These are phyloP conservation scores for Syritta pipiens DNA, from an alignment of 2,888 invertebrate species.

Conservation along the genomic window DNA sequence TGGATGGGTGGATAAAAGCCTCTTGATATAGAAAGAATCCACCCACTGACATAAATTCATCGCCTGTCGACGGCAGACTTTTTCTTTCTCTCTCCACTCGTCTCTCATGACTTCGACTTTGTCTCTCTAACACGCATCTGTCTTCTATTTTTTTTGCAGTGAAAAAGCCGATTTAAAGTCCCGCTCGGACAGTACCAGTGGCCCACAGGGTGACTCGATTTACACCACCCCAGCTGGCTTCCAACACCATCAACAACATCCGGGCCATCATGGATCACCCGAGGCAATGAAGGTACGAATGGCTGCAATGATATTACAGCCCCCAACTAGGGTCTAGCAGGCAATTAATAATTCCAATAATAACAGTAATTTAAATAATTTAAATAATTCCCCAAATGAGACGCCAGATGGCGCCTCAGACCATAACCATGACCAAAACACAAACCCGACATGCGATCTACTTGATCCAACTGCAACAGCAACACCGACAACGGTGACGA, in stretches of 20 bases:
- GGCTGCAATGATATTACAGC: slow-evolving; percentile 93
- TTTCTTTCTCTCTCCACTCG: too few species aligned
- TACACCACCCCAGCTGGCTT: slow-evolving; percentile 83
- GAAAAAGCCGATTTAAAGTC: slow-evolving; percentile 80
- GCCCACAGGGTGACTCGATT: slow-evolving; percentile 87
- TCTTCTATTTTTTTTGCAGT: slow-evolving; percentile 70
- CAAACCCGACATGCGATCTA: too few species aligned
- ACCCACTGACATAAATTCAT: not conserved
- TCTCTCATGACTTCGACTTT: too few species aligned
- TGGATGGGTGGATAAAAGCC: too few species aligned
- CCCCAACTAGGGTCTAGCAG: slow-evolving; percentile 89
- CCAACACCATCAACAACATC: slow-evolving; percentile 76
- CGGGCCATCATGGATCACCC: slow-evolving; percentile 81
- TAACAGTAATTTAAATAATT: slow-evolving; percentile 70
- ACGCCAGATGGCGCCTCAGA: slow-evolving; percentile 25
- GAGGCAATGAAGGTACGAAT: slow-evolving; percentile 94
- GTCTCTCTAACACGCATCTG: too few species aligned
- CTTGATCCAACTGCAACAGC: too few species aligned
- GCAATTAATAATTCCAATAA: slow-evolving; percentile 77
- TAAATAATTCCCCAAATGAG: slow-evolving; percentile 66
- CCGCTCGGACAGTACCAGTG: slow-evolving; percentile 80
- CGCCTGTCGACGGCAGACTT: too few species aligned
- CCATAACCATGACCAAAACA: slow-evolving; percentile 4
- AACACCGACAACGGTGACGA: slow-evolving; percentile 8
- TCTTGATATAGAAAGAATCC: slow-evolving; percentile 10